Evolutionary conservation across 2,113 vertebrate species (phyloP).

Genomic region (Apteryx mantelli): DNA sequence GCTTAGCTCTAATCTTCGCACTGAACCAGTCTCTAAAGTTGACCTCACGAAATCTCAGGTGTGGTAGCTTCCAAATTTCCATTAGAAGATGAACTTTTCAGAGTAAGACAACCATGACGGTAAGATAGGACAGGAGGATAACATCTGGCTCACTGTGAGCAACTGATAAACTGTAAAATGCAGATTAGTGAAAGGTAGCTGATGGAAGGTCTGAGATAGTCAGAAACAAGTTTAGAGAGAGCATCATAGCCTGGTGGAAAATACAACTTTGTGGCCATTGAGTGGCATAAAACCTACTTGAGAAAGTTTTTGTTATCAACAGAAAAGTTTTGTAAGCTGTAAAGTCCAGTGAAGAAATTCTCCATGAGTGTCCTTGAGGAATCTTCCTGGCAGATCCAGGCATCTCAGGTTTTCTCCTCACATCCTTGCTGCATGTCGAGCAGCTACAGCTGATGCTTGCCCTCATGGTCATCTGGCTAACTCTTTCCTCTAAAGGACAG

Average conservation of each 20-base stretch:
- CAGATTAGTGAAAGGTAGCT: not conserved
- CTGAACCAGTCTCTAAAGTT: not conserved
- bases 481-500: not conserved
- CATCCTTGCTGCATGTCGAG: not conserved
- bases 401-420: not conserved
- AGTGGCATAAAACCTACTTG: not conserved
- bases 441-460: not conserved
- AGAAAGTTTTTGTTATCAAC: not conserved
- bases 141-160: not conserved
- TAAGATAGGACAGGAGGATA: not conserved
- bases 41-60: not conserved
- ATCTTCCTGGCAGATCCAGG: not conserved
- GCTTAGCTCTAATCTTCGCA: not conserved
- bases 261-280: not conserved
- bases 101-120: not conserved
- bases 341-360: not conserved
- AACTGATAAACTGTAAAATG: not conserved
- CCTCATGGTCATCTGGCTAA: not conserved
- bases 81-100: not conserved
- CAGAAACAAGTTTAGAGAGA: not conserved
- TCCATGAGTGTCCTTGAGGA: not conserved
- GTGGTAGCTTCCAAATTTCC: not conserved
- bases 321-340: not conserved
- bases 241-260: not conserved
- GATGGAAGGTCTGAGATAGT: not conserved